A percentile compares a stretch with the other conserved stretches of the same genome.
These are phyloP conservation scores for Melanophora roralis DNA, from an alignment of 2,888 invertebrate genomes.

Conservation along the genomic window DNA sequence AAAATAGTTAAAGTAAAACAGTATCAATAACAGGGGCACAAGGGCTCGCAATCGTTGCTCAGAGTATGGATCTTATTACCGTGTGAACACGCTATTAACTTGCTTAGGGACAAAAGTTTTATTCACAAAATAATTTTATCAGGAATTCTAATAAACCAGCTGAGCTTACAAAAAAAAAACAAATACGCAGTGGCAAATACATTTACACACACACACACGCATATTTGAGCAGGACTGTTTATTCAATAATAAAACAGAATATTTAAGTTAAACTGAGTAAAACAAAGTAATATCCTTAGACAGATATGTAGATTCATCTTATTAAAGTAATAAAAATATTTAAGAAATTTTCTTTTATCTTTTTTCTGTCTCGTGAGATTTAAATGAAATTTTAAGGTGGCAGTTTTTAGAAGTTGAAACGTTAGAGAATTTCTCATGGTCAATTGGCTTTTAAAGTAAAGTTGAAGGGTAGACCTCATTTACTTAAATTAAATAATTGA, in stretches of 20 bases:
- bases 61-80: no score
- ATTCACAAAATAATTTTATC: no score
- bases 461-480: no score
- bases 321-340: not conserved
- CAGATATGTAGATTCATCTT: not conserved
- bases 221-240: not conserved
- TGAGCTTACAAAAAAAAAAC: not conserved
- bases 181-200: not conserved
- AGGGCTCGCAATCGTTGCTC: no score
- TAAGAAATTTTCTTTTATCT: not conserved
- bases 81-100: no score
- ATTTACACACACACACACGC: not conserved
- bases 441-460: no score
- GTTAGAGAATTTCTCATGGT: no score
- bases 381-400: not conserved
- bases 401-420: not conserved
- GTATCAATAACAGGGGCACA: no score
- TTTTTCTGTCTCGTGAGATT: not conserved
- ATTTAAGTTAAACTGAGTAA: not conserved
- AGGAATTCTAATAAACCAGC: no score
- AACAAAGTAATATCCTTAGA: not conserved
- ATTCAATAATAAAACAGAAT: constrained; percentile 12
- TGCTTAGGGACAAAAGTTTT: no score
- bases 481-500: no score
- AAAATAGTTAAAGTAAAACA: no score